Conservation (phyloP, 2,888 invertebrate species). For the Eilema caniola region DNA sequence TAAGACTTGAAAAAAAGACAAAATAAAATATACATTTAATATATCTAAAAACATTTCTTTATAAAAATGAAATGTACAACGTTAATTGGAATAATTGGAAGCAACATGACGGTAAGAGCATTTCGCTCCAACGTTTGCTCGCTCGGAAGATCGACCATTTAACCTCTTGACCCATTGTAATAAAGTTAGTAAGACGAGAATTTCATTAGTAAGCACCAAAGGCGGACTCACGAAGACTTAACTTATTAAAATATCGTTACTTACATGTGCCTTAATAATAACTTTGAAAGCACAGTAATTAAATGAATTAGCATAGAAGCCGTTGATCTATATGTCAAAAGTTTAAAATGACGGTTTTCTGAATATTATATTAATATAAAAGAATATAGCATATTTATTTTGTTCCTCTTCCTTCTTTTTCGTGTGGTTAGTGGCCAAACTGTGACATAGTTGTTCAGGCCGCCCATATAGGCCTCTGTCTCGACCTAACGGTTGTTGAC, state of each 20-base stretch:
- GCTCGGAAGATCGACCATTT: constrained; percentile 63
- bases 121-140: constrained; percentile 36
- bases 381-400: too few species aligned
- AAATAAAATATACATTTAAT: too few species aligned
- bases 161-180: constrained; percentile 73
- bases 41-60: not conserved
- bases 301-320: constrained; percentile 15
- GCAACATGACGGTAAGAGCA: constrained; percentile 39
- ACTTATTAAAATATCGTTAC: constrained; percentile 56
- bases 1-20: too few species aligned
- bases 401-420: too few species aligned
- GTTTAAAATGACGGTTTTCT: not conserved
- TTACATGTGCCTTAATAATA: constrained; percentile 43
- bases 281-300: constrained; percentile 37
- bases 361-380: not conserved
- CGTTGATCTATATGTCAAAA: not conserved
- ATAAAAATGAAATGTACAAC: not conserved
- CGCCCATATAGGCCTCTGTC: too few species aligned
- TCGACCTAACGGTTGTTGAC: too few species aligned
- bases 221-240: constrained; percentile 53
- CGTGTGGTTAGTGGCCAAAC: too few species aligned
- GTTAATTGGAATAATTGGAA: constrained; percentile 21
- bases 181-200: constrained; percentile 68
- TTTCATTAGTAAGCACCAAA: constrained; percentile 59
- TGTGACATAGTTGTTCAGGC: too few species aligned